phyloP scores from a whole-genome alignment of 2,797 vertebrate genomes.

The Enteromius anoplus region DNA sequence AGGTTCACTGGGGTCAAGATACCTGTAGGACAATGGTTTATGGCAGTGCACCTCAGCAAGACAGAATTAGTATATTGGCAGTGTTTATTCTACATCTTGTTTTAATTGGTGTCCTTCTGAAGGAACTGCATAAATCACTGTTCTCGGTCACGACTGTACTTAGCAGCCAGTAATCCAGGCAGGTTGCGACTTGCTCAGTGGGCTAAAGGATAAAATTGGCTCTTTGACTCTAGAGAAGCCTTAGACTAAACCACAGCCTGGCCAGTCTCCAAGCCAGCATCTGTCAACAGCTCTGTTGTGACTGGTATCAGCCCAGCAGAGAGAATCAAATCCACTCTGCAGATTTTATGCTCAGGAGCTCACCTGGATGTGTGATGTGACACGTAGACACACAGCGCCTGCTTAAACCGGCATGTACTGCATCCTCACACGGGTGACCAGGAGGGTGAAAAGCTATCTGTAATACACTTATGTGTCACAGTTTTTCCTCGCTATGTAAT shows the following conservation, averaged over 20 bases:
- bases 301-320: conserved; percentile 68
- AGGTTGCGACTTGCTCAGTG: conserved; percentile 70
- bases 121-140: conserved; percentile 28
- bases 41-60: neutral
- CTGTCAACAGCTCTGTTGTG: conserved; percentile 66
- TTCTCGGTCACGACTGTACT: conserved; percentile 23
- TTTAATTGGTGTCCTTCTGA: conserved; percentile 35
- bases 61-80: conserved; percentile 26
- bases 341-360: conserved; percentile 34
- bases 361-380: conserved; percentile 25
- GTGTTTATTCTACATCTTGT: neutral
- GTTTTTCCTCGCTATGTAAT: neutral
- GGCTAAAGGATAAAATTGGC: conserved; percentile 69
- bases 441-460: neutral
- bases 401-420: conserved; percentile 6
- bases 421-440: neutral
- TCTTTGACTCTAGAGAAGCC: conserved; percentile 72
- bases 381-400: neutral
- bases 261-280: conserved; percentile 65
- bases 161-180: conserved; percentile 52
- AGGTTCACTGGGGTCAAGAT: neutral
- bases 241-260: conserved; percentile 71
- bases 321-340: conserved; percentile 65
- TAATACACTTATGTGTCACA: conserved; percentile 9
- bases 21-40: conserved; percentile 25